Conservation (phyloP, 2,113 vertebrate species). For the Machaerirhynchus nigripectus region DNA sequence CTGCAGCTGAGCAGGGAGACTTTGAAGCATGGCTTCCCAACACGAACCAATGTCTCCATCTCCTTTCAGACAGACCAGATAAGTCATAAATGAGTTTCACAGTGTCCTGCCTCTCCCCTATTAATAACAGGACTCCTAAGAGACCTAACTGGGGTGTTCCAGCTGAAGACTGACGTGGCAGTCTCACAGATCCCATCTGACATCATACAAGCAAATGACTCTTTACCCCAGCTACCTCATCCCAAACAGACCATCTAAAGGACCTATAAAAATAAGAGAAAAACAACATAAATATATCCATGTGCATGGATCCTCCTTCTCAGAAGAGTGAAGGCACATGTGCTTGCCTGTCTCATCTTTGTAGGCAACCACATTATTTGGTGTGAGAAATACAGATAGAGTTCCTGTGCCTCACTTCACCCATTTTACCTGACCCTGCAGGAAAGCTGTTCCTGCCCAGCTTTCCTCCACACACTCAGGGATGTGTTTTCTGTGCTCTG, state of each 20-base stretch:
- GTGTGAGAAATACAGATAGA: not conserved
- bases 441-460: not conserved
- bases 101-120: not conserved
- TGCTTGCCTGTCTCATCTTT: not conserved
- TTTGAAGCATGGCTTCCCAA: not conserved
- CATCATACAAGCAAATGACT: not conserved
- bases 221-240: not conserved
- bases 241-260: not conserved
- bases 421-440: not conserved
- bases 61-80: not conserved
- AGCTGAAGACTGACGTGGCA: not conserved
- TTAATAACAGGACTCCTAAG: not conserved
- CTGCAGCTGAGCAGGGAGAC: not conserved
- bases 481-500: not conserved
- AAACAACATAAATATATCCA: not conserved
- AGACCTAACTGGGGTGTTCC: not conserved
- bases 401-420: not conserved
- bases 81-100: not conserved
- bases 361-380: not conserved
- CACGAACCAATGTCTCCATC: not conserved
- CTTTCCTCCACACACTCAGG: not conserved
- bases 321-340: fast-evolving
- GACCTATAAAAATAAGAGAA: not conserved
- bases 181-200: not conserved
- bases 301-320: not conserved